Evolutionary conservation across 1,140 invertebrate genomes (phyloP).

Genomic region (Psix sp.): DNA sequence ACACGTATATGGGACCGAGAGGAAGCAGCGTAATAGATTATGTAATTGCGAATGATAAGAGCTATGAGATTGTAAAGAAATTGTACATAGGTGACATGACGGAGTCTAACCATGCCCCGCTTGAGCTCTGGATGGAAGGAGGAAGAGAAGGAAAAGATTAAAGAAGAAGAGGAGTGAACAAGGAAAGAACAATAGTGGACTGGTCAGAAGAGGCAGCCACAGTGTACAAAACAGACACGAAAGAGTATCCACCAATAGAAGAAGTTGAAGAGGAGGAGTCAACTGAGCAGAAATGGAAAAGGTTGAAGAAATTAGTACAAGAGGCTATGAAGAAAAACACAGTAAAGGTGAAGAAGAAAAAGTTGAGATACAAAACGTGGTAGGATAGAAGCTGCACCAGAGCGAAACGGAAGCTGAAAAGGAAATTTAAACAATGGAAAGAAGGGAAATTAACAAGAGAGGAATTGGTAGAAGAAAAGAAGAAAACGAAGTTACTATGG

Average conservation of each 20-base stretch:
- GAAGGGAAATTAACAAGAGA: conserved; percentile 10
- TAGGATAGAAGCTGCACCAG: conserved; percentile 9
- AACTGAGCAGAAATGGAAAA: background rate
- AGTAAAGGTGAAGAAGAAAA: conserved; percentile 3
- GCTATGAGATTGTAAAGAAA: background rate
- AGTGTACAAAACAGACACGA: background rate
- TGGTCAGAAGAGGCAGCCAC: conserved; percentile 10
- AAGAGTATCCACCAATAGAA: background rate
- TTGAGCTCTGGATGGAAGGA: background rate
- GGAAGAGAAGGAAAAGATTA: conserved; percentile 1
- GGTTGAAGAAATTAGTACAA: background rate
- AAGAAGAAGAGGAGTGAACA: background rate
- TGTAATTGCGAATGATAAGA: conserved; percentile 5
- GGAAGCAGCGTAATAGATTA: conserved; percentile 31
- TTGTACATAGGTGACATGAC: conserved; percentile 1
- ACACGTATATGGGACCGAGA: conserved; percentile 17
- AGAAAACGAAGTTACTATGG: conserved; percentile 9
- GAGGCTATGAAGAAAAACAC: conserved; percentile 6
- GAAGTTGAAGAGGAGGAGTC: background rate
- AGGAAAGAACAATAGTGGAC: background rate
- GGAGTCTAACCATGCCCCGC: conserved; percentile 16
- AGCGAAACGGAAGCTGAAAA: conserved; percentile 8
- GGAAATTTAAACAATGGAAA: background rate
- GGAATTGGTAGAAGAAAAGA: conserved; percentile 2
- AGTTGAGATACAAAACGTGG: conserved; percentile 12